Evolutionary conservation across 2,888 invertebrate genomes (phyloP).

Genomic region (Cephus pulcher): DNA sequence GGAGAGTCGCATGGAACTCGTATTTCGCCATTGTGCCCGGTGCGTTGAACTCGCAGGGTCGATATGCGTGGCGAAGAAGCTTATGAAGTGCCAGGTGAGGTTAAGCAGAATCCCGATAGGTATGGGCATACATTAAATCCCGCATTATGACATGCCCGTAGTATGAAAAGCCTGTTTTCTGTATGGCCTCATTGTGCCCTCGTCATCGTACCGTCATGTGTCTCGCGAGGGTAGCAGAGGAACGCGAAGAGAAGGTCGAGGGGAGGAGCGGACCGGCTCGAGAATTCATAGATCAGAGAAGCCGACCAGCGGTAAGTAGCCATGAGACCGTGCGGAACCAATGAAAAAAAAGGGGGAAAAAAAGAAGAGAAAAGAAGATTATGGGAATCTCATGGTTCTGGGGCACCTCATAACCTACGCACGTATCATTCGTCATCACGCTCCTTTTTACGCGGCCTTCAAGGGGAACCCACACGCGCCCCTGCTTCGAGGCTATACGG

Average conservation of each 20-base stretch:
- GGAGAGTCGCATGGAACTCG: neutral
- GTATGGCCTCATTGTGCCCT: constrained; percentile 53
- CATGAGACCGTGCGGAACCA: constrained; percentile 27
- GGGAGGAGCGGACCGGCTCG: constrained; percentile 25
- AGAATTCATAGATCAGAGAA: constrained; percentile 57
- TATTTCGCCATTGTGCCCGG: neutral
- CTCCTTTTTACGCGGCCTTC: neutral
- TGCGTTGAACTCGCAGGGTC: constrained; percentile 6
- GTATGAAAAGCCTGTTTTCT: constrained; percentile 52
- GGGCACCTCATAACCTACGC: constrained; percentile 31
- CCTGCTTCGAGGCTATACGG: neutral
- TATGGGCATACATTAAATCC: constrained; percentile 12
- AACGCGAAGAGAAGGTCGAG: constrained; percentile 17
- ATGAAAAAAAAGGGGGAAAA: neutral
- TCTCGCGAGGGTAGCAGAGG: constrained; percentile 35
- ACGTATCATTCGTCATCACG: constrained; percentile 21
- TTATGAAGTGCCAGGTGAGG: constrained; percentile 51
- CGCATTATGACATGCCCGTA: constrained; percentile 46
- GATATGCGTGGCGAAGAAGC: constrained; percentile 31
- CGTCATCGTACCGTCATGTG: constrained; percentile 57
- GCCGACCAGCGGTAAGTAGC: constrained; percentile 39
- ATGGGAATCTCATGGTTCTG: constrained; percentile 39
- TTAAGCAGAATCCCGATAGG: constrained; percentile 39
- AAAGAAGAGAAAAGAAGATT: constrained; percentile 39
- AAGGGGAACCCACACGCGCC: neutral